Conservation (phyloP, 2,113 vertebrate genomes). For the Oplegnathus fasciatus region DNA sequence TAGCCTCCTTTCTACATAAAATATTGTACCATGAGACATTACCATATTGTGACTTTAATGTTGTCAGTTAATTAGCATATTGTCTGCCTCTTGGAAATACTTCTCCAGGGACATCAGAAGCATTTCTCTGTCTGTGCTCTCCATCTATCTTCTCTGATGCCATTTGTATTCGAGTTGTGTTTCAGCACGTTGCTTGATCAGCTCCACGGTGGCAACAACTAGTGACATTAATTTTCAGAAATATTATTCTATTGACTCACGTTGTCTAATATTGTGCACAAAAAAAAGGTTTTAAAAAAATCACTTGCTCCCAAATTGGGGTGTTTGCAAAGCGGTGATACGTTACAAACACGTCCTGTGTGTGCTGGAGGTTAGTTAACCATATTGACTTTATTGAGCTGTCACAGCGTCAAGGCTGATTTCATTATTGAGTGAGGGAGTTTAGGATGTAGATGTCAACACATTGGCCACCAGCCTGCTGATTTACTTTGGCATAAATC, state of each 20-base stretch:
- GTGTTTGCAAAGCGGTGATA: not conserved
- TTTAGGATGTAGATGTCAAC: slow-evolving; percentile 73
- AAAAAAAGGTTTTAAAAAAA: not conserved
- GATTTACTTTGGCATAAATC: slow-evolving; percentile 78
- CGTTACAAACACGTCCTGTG: not conserved
- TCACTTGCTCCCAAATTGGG: not conserved
- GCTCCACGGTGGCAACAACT: not conserved
- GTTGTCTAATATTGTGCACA: no score
- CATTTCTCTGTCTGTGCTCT: not conserved
- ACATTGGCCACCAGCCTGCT: slow-evolving; percentile 55
- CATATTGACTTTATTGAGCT: slow-evolving; percentile 80
- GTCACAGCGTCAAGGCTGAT: slow-evolving; percentile 77
- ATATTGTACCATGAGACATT: not conserved
- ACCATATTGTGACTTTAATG: not conserved
- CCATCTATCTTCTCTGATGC: not conserved
- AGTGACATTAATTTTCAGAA: not conserved
- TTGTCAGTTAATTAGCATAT: slow-evolving; percentile 43
- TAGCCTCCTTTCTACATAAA: slow-evolving; percentile 6
- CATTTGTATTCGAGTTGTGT: not conserved
- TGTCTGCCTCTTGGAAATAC: not conserved
- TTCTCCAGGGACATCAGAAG: not conserved
- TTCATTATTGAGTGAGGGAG: slow-evolving; percentile 76
- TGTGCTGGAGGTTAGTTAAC: slow-evolving; percentile 63
- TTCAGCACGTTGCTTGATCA: not conserved
- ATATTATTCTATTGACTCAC: not conserved